Base-by-base conservation (phyloP, 2,113 vertebrate species). In the Coturnix japonica region DNA sequence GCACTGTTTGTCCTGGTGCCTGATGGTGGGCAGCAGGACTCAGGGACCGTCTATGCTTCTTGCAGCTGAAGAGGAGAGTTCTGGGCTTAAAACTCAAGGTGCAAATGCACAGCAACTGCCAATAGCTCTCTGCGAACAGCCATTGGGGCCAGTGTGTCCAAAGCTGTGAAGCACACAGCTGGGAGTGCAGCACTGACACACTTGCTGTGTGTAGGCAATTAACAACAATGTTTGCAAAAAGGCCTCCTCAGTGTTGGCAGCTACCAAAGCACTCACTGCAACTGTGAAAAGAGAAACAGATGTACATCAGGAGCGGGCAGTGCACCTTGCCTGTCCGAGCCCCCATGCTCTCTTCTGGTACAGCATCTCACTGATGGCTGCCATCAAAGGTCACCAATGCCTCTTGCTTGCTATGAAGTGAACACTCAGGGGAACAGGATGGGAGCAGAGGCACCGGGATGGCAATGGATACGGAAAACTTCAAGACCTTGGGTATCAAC, bases 341-440 rank as follows among this genome's bases (percentile, higher is more conserved):
- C 31, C 69, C 47, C 25, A 0, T 1, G 64, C 80, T 57, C 79
- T 57, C 65, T 84, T 66, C 46, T 59, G 41, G 25, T 70, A 20
- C 17, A 56, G 75, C 33, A 39, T 83, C 77, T 54, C 69, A 60
- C 26, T 47, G 56, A 71, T 57, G 81, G 83, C 80, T 60, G 51
- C 44, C 35, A 5, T 35, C 77, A 93, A 86, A 93, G 80, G 83
- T 74, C 91, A 89, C 85, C 85, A 89, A 73, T 73, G 87, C n/a
- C 72, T 56, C 74, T 78, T 81, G 90, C 66, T 6, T 63, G 82
- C 65, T 33, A 70, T 87, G 87, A 67, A 77, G 80, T 18, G 64
- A 88, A 67, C 46, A 44, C 74, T 59, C 76, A 80, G 73, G 60
- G 89, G 89, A 90, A 43, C 25, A 21, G 80, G 73, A 72, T 43